Evolutionary conservation across 2,113 vertebrate species (phyloP).

Genomic region (Eira barbara): DNA sequence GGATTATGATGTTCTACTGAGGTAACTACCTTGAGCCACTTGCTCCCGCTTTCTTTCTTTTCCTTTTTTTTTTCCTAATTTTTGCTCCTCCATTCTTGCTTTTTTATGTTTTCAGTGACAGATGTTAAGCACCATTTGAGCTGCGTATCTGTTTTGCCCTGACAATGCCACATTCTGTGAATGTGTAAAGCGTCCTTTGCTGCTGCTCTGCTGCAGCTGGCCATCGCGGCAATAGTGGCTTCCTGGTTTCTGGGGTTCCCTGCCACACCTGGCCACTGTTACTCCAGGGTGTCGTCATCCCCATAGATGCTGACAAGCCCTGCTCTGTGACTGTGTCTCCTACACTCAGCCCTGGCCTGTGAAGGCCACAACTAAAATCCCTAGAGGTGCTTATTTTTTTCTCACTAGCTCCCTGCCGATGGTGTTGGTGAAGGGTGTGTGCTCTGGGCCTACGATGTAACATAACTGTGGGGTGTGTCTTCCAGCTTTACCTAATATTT

Average conservation of each 20-base stretch:
- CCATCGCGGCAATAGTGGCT: not conserved
- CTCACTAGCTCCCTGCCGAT: not conserved
- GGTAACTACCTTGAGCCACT: not conserved
- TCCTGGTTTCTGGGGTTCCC: not conserved
- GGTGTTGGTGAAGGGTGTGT: not conserved
- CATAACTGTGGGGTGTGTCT: not conserved
- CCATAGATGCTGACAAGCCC: not conserved
- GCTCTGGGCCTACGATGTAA: not conserved
- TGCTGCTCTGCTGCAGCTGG: not conserved
- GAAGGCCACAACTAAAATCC: not conserved
- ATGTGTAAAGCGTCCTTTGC: not conserved
- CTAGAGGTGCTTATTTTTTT: not conserved
- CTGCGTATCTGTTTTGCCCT: not conserved
- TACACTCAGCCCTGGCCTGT: not conserved
- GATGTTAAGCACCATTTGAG: not conserved
- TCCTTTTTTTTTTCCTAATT: not conserved
- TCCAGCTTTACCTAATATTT: not conserved
- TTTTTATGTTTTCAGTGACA: not conserved
- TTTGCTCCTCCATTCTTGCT: not conserved
- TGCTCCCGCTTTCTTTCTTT: not conserved
- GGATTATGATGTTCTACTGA: not conserved
- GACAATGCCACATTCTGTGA: not conserved
- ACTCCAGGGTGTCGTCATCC: not conserved
- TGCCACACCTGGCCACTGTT: not conserved
- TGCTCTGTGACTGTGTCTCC: not conserved